phyloP scores from a whole-genome alignment of 1,140 invertebrate species.

The Zaprionus lachaisei region DNA sequence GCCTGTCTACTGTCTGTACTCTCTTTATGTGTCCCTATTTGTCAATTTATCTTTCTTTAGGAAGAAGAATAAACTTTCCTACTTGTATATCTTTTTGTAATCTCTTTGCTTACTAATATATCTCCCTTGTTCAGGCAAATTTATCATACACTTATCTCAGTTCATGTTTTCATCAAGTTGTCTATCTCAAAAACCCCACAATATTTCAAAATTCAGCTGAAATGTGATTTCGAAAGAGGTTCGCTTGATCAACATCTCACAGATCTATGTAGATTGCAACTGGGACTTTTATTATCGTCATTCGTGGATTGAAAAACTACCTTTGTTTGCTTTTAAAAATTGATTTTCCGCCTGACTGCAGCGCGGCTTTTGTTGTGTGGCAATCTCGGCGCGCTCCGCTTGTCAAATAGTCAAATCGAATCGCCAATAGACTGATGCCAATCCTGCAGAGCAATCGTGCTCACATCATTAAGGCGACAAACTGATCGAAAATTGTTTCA shows the following conservation, averaged over 20 bases:
- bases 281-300: not conserved
- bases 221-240: not conserved
- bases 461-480: slow-evolving; percentile 53
- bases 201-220: not conserved
- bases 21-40: too few relatives aligned
- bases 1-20: too few relatives aligned
- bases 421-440: slow-evolving; percentile 13
- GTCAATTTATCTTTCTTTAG: too few relatives aligned
- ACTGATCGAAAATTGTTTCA: slow-evolving; percentile 42
- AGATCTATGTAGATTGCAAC: not conserved
- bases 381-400: slow-evolving; percentile 10
- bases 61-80: too few relatives aligned
- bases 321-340: slow-evolving; percentile 5
- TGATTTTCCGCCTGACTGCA: slow-evolving; percentile 3
- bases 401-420: slow-evolving; percentile 16
- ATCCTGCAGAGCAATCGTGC: slow-evolving; percentile 54
- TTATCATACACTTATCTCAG: not conserved
- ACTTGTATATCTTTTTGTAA: too few relatives aligned
- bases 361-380: slow-evolving; percentile 10
- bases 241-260: not conserved
- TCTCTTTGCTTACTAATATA: not conserved
- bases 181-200: not conserved
- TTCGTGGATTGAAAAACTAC: not conserved
- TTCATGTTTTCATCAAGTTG: not conserved
- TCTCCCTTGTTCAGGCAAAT: not conserved